Conservation (phyloP, 2,113 vertebrate genomes). For the Neodon shergylaensis region DNA sequence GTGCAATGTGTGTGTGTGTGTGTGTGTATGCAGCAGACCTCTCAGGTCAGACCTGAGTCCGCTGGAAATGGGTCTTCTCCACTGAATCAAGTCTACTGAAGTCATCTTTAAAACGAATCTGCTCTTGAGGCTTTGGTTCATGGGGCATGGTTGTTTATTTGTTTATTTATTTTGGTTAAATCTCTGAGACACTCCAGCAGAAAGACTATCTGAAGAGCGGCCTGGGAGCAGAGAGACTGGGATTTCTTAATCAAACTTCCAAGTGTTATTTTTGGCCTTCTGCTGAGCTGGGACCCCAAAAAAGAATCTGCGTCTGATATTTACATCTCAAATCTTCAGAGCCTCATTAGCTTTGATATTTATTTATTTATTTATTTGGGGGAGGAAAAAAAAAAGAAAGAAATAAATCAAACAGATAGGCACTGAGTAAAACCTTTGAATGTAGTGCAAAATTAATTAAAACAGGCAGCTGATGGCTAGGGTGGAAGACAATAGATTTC, state of each 20-base stretch:
- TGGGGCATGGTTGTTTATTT: background rate
- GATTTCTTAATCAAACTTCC: slow-evolving; percentile 86
- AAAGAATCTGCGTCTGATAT: slow-evolving; percentile 86
- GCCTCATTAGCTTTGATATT: slow-evolving; percentile 87
- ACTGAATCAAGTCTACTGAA: background rate
- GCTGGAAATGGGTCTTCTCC: rapidly evolving
- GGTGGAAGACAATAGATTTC: slow-evolving; percentile 59
- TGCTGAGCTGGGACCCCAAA: slow-evolving; percentile 78
- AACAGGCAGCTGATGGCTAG: slow-evolving; percentile 67
- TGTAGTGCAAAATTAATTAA: slow-evolving; percentile 82
- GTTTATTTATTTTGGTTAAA: background rate
- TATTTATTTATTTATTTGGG: slow-evolving; percentile 79
- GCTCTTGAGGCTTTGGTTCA: slow-evolving; percentile 3
- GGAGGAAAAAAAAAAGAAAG: slow-evolving; percentile 27
- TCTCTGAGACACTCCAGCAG: slow-evolving; percentile 63
- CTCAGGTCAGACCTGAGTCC: background rate
- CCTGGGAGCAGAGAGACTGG: slow-evolving; percentile 31
- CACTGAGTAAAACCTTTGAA: slow-evolving; percentile 83
- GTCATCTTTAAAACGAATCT: slow-evolving; percentile 6
- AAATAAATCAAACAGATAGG: slow-evolving; percentile 80
- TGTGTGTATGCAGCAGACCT: background rate
- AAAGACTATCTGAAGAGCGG: slow-evolving; percentile 73
- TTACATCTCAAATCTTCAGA: slow-evolving; percentile 86
- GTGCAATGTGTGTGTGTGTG: background rate
- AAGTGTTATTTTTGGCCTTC: slow-evolving; percentile 83